phyloP scores from a whole-genome alignment of 1,140 invertebrate genomes.

The Meloidogyne floridensis region DNA sequence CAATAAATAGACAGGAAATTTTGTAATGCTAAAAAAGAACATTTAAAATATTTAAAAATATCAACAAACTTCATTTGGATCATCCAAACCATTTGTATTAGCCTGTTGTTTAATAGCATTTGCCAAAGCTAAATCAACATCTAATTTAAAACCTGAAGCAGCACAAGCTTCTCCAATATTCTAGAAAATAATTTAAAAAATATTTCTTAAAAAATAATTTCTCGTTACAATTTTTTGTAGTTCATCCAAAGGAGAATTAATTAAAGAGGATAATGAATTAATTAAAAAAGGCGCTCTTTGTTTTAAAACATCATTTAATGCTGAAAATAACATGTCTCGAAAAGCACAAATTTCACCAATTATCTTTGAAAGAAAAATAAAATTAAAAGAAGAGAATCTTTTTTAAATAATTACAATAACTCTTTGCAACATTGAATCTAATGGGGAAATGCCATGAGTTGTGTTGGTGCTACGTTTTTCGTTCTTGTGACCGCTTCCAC shows the following conservation, averaged over 20 bases:
- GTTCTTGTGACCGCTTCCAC: constrained; percentile 8
- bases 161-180: constrained; percentile 95
- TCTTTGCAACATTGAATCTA: constrained; percentile 76
- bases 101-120: constrained; percentile 82
- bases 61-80: constrained; percentile 26
- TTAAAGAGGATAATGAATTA: constrained; percentile 89
- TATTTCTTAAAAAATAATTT: not conserved
- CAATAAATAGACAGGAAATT: constrained; percentile 91
- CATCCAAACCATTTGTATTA: constrained; percentile 70
- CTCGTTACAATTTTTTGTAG: constrained; percentile 72
- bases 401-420: constrained; percentile 75
- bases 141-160: constrained; percentile 85
- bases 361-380: constrained; percentile 66
- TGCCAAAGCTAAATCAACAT: constrained; percentile 90
- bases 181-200: constrained; percentile 41
- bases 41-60: not conserved
- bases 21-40: constrained; percentile 77
- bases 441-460: constrained; percentile 30
- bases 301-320: constrained; percentile 86
- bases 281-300: constrained; percentile 93
- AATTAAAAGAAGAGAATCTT: not conserved
- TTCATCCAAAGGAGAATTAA: constrained; percentile 86
- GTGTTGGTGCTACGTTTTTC: constrained; percentile 3
- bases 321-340: constrained; percentile 85
- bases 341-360: constrained; percentile 96